These are phyloP conservation scores for Amazonetta brasiliensis DNA, from an alignment of 2,797 vertebrate genomes.

Conservation along the genomic window DNA sequence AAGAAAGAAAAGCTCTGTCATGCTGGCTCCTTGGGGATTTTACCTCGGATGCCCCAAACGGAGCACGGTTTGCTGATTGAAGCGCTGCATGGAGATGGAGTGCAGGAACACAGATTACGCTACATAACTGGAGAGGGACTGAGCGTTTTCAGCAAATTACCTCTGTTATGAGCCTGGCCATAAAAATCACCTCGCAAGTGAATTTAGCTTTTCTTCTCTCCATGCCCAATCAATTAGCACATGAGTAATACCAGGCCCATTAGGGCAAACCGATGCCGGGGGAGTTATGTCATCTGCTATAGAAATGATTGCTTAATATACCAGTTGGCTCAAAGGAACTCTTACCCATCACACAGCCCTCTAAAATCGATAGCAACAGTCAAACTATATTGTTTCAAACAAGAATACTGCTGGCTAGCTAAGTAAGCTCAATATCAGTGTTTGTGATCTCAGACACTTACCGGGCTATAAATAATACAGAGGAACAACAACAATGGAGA, in stretches of 20 bases:
- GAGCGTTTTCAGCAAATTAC: slow-evolving; percentile 74
- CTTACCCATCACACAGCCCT: slow-evolving; percentile 84
- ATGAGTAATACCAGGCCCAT: slow-evolving; percentile 89
- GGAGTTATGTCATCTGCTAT: slow-evolving; percentile 89
- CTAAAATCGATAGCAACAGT: slow-evolving; percentile 88
- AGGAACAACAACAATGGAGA: background rate
- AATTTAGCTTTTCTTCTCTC: slow-evolving; percentile 77
- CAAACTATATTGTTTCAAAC: slow-evolving; percentile 84
- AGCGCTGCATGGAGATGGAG: background rate
- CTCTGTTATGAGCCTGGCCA: slow-evolving; percentile 69
- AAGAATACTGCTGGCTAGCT: slow-evolving; percentile 81
- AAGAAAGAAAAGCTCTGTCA: background rate
- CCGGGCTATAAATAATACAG: slow-evolving; percentile 24
- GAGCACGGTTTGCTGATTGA: background rate
- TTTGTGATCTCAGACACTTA: slow-evolving; percentile 79
- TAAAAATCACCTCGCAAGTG: slow-evolving; percentile 76
- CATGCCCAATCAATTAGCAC: slow-evolving; percentile 89
- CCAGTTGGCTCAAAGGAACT: slow-evolving; percentile 85
- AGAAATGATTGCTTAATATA: slow-evolving; percentile 94
- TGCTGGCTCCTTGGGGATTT: background rate
- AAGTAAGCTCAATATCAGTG: slow-evolving; percentile 77
- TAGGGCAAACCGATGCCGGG: slow-evolving; percentile 85
- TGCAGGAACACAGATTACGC: slow-evolving; percentile 12
- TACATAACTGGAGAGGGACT: slow-evolving; percentile 42
- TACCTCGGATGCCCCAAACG: background rate